Evolutionary conservation across 2,113 vertebrate genomes (phyloP).

Genomic region (Gambusia affinis): DNA sequence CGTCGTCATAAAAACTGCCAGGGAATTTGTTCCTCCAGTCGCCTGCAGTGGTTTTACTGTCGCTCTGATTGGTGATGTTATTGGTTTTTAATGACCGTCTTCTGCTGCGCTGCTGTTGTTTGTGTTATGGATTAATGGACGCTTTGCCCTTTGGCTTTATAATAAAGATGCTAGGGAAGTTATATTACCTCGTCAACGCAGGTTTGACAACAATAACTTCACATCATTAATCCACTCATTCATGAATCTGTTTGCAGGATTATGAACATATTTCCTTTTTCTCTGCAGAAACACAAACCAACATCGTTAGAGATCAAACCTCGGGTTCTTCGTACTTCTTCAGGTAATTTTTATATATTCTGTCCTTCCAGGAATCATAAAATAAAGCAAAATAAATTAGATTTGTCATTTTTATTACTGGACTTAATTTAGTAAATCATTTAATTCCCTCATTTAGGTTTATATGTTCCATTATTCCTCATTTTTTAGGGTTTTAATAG

Average conservation of each 20-base stretch:
- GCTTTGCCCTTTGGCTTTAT: constrained; percentile 22
- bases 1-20: background rate
- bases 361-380: background rate
- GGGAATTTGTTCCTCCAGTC: background rate
- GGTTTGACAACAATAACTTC: constrained; percentile 29
- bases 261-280: background rate
- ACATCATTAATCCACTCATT: constrained; percentile 18
- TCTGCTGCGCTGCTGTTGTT: background rate
- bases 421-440: background rate
- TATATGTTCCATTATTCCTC: background rate
- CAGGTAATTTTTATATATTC: constrained; percentile 49
- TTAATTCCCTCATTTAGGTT: background rate
- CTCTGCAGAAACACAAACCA: constrained; percentile 39
- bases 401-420: background rate
- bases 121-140: constrained; percentile 15
- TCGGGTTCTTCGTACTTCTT: constrained; percentile 59
- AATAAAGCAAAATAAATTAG: background rate
- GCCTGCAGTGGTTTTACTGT: constrained; percentile 17
- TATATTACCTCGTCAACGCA: constrained; percentile 15
- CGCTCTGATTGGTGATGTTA: constrained; percentile 12
- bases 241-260: background rate
- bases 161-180: constrained; percentile 22
- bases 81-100: constrained; percentile 34
- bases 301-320: constrained; percentile 38
- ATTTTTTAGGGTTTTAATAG: background rate